These are phyloP conservation scores for Mustelus asterias DNA, from an alignment of 2,113 vertebrate genomes.

Conservation along the genomic window DNA sequence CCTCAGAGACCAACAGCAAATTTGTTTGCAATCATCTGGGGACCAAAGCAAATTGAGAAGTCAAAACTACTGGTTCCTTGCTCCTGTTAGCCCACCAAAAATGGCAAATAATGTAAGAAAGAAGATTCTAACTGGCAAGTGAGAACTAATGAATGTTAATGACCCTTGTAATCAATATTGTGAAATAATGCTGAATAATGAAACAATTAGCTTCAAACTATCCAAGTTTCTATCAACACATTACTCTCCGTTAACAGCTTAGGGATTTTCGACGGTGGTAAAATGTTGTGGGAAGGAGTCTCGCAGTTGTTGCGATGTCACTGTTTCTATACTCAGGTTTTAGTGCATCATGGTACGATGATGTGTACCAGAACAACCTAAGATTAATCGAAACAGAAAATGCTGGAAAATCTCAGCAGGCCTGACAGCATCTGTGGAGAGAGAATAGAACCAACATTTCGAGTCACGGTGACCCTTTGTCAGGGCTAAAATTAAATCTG, in stretches of 20 bases:
- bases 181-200: background rate
- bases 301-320: background rate
- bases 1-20: background rate
- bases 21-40: background rate
- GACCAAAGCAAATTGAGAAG: background rate
- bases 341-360: background rate
- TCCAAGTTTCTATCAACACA: background rate
- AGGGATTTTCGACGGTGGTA: background rate
- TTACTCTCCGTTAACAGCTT: background rate
- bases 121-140: background rate
- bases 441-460: no score
- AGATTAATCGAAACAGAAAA: no score
- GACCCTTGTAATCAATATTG: background rate
- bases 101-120: background rate
- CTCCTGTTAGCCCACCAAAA: background rate
- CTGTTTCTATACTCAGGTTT: background rate
- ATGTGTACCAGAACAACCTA: background rate
- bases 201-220: background rate
- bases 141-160: background rate
- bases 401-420: no score
- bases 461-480: no score
- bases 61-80: background rate
- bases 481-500: background rate
- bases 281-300: background rate
- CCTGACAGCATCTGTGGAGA: no score